Conservation (phyloP, 1,140 invertebrate genomes). For the Philotrypesis tridentata region DNA sequence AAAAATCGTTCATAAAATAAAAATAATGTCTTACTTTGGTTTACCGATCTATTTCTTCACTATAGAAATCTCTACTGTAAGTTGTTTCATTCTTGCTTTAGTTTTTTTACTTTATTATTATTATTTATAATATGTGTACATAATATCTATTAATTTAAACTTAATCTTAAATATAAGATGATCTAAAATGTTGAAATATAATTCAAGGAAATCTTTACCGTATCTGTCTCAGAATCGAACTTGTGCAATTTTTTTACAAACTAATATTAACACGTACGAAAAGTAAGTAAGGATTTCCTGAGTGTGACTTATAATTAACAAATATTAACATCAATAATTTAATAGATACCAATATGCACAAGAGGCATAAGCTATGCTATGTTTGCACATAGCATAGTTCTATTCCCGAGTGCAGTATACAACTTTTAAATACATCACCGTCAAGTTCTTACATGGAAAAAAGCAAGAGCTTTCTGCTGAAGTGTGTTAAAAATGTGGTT, state of each 20-base stretch:
- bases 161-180: not conserved
- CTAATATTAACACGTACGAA: not conserved
- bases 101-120: constrained; percentile 36
- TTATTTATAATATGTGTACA: constrained; percentile 28
- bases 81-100: constrained; percentile 48
- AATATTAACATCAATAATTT: not conserved
- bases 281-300: not conserved
- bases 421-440: too few relatives aligned
- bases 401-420: too few relatives aligned
- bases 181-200: not conserved
- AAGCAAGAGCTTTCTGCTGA: too few relatives aligned
- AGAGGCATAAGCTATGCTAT: too few relatives aligned
- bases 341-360: too few relatives aligned
- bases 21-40: constrained; percentile 36
- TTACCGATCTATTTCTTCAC: constrained; percentile 17
- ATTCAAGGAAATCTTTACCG: not conserved
- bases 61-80: constrained; percentile 21
- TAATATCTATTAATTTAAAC: constrained; percentile 1
- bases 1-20: not conserved
- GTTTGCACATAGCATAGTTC: too few relatives aligned
- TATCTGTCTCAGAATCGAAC: too few relatives aligned
- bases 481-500: too few relatives aligned
- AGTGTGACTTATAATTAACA: not conserved
- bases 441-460: too few relatives aligned
- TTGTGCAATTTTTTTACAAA: too few relatives aligned